Percentiles rank a stretch among this genome's conserved stretches.
phyloP scores from a whole-genome alignment of 2,797 vertebrate genomes.

The Mormyrops attenuatus region DNA sequence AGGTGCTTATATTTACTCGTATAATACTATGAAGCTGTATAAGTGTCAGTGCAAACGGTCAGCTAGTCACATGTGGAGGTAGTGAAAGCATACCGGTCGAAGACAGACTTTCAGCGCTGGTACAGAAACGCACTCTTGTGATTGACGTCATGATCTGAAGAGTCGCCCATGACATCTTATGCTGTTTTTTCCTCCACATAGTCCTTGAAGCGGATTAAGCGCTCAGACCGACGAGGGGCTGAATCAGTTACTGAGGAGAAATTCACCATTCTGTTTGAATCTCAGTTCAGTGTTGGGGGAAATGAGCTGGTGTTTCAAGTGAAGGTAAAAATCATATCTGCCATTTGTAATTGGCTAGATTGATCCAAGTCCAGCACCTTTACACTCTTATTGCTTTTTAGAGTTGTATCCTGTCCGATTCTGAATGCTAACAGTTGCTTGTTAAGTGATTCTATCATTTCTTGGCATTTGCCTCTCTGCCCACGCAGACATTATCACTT shows the following conservation, averaged over 20 bases:
- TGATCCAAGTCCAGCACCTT: neutral
- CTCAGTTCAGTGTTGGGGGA: constrained; percentile 90
- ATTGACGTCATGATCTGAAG: neutral
- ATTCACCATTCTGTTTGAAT: constrained; percentile 92
- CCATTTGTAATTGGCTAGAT: neutral
- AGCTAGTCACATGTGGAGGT: neutral
- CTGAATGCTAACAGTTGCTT: neutral
- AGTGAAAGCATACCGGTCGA: neutral
- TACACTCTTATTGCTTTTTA: neutral
- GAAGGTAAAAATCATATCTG: constrained; percentile 63
- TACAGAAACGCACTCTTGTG: neutral
- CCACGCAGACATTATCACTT: constrained; percentile 77
- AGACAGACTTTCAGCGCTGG: neutral
- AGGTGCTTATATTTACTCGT: neutral
- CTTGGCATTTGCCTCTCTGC: neutral
- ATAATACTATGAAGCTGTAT: neutral
- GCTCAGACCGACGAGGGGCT: constrained; percentile 84
- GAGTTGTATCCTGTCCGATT: neutral
- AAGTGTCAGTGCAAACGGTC: neutral
- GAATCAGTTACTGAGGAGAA: constrained; percentile 95
- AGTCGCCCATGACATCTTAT: neutral
- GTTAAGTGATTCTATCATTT: neutral
- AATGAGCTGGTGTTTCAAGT: constrained; percentile 94
- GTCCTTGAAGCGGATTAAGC: constrained; percentile 92
- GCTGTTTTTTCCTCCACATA: constrained; percentile 38